Evolutionary conservation across 1,140 invertebrate species (phyloP), one percentile per base, ranked within the genome.

Genomic region (Drosophila carrolli): DNA sequence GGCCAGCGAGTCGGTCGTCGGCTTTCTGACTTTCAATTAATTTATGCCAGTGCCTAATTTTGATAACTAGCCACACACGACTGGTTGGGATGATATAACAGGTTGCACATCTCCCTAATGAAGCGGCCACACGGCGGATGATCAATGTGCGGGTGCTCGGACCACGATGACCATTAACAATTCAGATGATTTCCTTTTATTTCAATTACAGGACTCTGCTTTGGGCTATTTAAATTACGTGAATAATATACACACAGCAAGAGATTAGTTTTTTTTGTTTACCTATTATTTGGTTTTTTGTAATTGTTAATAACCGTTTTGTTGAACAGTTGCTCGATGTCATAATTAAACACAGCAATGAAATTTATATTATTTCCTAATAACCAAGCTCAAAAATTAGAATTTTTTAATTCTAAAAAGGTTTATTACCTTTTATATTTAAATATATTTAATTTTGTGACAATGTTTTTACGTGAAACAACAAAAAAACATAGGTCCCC

Each of bases 41-140:
- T 84, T 85, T 84, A 85, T 84, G 81, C 77, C 60, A 58, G 32
- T 84, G 81, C 75, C 59, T 84, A 58, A 82, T 84, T 82, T 82
- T 79, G 76, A 83, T 82, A 82, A 71, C 80, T 63, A 48, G 19
- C 74, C 66, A 65, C 63, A 35, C 43, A 58, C n/a, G 38, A 23
- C 53, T 4, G 59, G 43, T 10, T 55, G 62, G 40, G 61, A 43
- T 60, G 55, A 14, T 60, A 60, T 60, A 60, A 23, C 58, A 54
- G 58, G 67, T 81, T 72, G 60, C 13, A 48, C 5, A 35, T 16
- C 56, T 23, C 58, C 65, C 80, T 83, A 83, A 83, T 83, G 80
- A 84, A 84, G 63, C 80, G 63, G 35, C 80, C 72, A 82, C 58
- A 65, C 38, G 68, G 44, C 59, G 58, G 53, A 73, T 71, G 67